phyloP scores from a whole-genome alignment of 64 coral and sea anemone genomes.

The Cladopsammia gracilis region DNA sequence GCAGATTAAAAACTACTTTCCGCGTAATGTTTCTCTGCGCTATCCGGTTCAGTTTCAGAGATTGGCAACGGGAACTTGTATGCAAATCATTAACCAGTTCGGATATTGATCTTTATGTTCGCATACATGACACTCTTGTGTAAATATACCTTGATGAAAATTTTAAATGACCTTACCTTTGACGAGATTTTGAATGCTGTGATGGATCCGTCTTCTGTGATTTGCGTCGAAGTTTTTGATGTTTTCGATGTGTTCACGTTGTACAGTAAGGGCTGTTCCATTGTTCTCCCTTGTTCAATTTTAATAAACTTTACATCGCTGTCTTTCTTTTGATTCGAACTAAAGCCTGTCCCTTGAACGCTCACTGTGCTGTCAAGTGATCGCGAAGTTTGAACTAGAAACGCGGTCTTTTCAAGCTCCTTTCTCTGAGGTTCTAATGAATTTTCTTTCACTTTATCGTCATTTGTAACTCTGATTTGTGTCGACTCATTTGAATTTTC shows the following conservation, averaged over 20 bases:
- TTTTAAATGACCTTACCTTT: conserved; percentile 29
- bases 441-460: not conserved
- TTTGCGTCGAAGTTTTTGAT: conserved; percentile 4
- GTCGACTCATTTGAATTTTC: conserved; percentile 48
- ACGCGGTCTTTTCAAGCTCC: no score
- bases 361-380: not conserved
- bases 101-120: conserved; percentile 32
- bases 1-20: conserved; percentile 19
- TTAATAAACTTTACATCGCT: conserved; percentile 40
- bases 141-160: conserved; percentile 22
- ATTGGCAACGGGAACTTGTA: conserved; percentile 25
- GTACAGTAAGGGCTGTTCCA: conserved; percentile 30
- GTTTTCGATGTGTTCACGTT: conserved; percentile 6
- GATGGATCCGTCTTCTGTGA: not conserved
- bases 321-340: not conserved
- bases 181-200: conserved; percentile 10
- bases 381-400: not conserved
- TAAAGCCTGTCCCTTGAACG: not conserved
- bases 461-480: not conserved
- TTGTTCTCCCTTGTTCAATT: conserved; percentile 28
- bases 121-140: conserved; percentile 1
- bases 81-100: conserved; percentile 60
- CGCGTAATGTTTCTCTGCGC: conserved; percentile 26
- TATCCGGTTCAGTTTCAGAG: not conserved
- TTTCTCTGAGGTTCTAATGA: not conserved